Percentiles rank a stretch among this genome's conserved stretches.
These are phyloP conservation scores for Nothobranchius furzeri DNA, from an alignment of 2,113 vertebrate genomes.

Conservation along the genomic window DNA sequence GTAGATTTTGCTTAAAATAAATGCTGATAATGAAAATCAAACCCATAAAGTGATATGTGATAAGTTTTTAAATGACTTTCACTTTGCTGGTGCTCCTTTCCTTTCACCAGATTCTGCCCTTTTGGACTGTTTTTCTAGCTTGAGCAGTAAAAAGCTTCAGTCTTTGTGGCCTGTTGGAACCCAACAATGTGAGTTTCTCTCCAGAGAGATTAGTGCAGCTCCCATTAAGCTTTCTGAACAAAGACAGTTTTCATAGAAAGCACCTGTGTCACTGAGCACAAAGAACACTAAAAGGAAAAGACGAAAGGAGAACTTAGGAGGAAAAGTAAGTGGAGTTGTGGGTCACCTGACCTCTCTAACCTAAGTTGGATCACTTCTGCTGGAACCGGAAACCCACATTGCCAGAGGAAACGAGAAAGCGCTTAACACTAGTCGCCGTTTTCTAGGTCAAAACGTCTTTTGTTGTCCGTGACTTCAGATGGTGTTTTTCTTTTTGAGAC, in stretches of 20 bases:
- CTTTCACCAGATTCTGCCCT: not conserved
- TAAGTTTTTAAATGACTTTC: too few species aligned
- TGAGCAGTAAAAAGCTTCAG: too few species aligned
- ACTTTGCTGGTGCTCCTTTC: too few species aligned
- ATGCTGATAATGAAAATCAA: too few species aligned
- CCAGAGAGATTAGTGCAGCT: not conserved
- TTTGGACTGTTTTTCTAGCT: not conserved
- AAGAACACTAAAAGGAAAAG: slow-evolving; percentile 17
- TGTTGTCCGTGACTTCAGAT: too few species aligned
- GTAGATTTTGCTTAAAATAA: too few species aligned
- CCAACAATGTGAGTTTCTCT: not conserved
- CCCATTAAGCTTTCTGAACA: slow-evolving; percentile 11
- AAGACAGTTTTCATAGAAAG: slow-evolving; percentile 35
- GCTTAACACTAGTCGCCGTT: too few species aligned
- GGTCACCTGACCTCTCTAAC: slow-evolving; percentile 50
- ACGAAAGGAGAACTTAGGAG: not conserved
- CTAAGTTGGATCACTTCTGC: not conserved
- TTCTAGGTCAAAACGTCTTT: too few species aligned
- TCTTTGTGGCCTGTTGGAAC: not conserved
- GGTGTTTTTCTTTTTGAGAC: too few species aligned
- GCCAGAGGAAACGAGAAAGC: too few species aligned
- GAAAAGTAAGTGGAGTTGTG: slow-evolving; percentile 43
- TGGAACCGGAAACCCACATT: too few species aligned
- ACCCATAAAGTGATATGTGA: too few species aligned
- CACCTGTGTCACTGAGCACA: slow-evolving; percentile 16